These are phyloP conservation scores for Dynastes grantii DNA, from an alignment of 2,888 invertebrate genomes.

Conservation along the genomic window DNA sequence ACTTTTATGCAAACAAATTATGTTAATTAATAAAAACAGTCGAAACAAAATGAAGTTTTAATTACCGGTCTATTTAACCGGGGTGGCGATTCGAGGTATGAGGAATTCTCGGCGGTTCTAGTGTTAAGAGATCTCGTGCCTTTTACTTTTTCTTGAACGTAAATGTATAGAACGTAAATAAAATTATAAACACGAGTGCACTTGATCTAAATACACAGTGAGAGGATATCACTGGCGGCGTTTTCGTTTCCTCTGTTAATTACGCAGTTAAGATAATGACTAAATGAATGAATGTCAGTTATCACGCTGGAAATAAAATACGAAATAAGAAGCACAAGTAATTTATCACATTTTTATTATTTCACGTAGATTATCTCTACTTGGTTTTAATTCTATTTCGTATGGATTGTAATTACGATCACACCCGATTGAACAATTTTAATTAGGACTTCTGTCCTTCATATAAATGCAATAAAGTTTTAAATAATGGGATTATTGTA, in stretches of 20 bases:
- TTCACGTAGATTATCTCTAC: not conserved
- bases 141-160: not conserved
- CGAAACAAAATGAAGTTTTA: no score
- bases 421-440: not conserved
- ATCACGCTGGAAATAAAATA: conserved; percentile 35
- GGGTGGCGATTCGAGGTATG: no score
- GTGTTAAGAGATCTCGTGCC: no score
- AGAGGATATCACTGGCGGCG: conserved; percentile 20
- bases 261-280: conserved; percentile 26
- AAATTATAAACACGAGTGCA: not conserved
- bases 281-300: conserved; percentile 30
- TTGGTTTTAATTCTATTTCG: conserved; percentile 21
- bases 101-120: no score
- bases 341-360: conserved; percentile 32
- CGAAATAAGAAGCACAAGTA: not conserved
- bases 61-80: no score
- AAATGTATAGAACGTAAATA: not conserved
- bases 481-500: no score
- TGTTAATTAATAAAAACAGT: no score
- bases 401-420: conserved; percentile 13
- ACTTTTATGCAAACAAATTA: no score
- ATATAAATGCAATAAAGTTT: not conserved
- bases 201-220: not conserved
- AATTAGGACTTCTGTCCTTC: not conserved
- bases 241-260: conserved; percentile 32